These are phyloP conservation scores for Trachurus trachurus DNA, from an alignment of 2,797 vertebrate species.

Conservation along the genomic window DNA sequence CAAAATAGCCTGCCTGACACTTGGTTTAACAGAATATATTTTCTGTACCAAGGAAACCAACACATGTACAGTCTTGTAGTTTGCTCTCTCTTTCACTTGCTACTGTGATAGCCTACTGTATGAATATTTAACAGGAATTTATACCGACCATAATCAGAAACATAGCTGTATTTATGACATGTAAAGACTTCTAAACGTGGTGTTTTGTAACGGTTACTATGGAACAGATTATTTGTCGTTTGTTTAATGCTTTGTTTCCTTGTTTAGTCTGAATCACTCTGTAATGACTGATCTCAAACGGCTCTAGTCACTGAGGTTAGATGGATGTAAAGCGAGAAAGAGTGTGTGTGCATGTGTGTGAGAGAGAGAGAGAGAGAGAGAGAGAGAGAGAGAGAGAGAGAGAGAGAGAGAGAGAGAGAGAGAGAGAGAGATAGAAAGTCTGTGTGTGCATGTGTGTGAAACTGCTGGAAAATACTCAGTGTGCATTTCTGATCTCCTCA, in stretches of 20 bases:
- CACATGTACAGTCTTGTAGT: slow-evolving; percentile 76
- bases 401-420: neutral
- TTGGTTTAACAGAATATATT: slow-evolving; percentile 58
- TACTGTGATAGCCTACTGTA: slow-evolving; percentile 71
- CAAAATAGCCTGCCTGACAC: slow-evolving; percentile 46
- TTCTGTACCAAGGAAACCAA: slow-evolving; percentile 62
- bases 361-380: neutral
- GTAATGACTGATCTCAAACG: slow-evolving; percentile 64
- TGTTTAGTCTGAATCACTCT: slow-evolving; percentile 69
- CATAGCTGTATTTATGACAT: slow-evolving; percentile 73
- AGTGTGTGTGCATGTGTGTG: slow-evolving; percentile 25
- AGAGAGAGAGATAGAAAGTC: neutral
- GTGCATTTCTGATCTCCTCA: slow-evolving; percentile 83
- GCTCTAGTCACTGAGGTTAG: slow-evolving; percentile 61
- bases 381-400: neutral
- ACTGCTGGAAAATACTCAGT: slow-evolving; percentile 68
- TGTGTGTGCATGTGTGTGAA: slow-evolving; percentile 29
- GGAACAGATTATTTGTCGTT: slow-evolving; percentile 69
- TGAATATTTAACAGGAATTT: slow-evolving; percentile 69
- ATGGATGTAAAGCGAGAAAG: slow-evolving; percentile 45
- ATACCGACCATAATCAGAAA: slow-evolving; percentile 65
- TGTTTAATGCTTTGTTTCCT: slow-evolving; percentile 69
- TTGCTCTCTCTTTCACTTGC: slow-evolving; percentile 70
- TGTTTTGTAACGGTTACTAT: slow-evolving; percentile 75
- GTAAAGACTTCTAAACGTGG: slow-evolving; percentile 70